Conservation (phyloP, 2,113 vertebrate genomes). For the Tapirus terrestris region DNA sequence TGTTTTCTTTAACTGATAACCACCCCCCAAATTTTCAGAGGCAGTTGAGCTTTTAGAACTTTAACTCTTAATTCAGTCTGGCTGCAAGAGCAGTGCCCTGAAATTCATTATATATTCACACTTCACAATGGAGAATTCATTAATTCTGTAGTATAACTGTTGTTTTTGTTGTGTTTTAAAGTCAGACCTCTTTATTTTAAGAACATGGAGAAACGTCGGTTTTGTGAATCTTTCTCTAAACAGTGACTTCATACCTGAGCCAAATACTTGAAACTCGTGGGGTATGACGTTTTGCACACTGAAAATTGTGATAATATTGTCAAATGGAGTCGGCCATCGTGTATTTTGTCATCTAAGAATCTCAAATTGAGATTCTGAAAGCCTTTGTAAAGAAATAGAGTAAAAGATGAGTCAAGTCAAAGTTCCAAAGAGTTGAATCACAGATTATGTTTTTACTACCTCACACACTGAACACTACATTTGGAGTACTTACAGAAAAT, state of each 20-base stretch:
- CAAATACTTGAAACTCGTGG: neutral
- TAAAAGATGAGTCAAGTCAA: neutral
- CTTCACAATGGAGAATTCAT: neutral
- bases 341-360: neutral
- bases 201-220: neutral
- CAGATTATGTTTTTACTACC: neutral
- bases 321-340: neutral
- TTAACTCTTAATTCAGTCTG: constrained; percentile 78
- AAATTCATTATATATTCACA: neutral
- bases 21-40: constrained; percentile 64
- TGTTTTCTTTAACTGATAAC: constrained; percentile 64
- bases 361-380: neutral
- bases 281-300: neutral
- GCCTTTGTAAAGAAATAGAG: neutral
- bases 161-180: neutral
- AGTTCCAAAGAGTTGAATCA: constrained; percentile 23
- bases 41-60: constrained; percentile 53
- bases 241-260: neutral
- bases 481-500: neutral
- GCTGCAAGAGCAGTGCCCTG: neutral
- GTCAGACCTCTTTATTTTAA: neutral
- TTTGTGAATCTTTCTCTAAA: neutral
- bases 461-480: neutral
- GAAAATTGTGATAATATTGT: constrained; percentile 10
- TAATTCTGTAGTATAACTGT: neutral